Percentiles rank a stretch among this genome's conserved stretches.
Conservation (phyloP, 2,888 invertebrate species). For the Tribolium freemani region DNA sequence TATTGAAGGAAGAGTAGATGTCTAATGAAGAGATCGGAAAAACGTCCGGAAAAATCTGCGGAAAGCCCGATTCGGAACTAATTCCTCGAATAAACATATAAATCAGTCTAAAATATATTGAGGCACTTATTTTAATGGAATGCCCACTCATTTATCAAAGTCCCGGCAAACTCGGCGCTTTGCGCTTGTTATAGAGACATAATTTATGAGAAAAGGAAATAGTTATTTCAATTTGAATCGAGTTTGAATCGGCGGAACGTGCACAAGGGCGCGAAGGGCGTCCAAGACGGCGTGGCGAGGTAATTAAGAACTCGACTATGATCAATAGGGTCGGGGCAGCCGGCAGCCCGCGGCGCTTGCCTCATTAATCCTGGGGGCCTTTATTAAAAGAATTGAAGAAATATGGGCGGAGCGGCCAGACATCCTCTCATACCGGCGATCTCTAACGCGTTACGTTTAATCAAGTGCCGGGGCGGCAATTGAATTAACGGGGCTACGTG, state of each 20-base stretch:
- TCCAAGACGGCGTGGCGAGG: constrained; percentile 55
- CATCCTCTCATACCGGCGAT: constrained; percentile 55
- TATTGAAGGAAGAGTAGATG: background rate
- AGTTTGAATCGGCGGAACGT: constrained; percentile 62
- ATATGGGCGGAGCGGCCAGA: constrained; percentile 68
- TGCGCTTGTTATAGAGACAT: constrained; percentile 64
- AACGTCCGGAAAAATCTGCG: constrained; percentile 35
- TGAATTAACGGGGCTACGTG: constrained; percentile 66
- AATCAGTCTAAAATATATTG: constrained; percentile 65
- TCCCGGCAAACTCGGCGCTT: constrained; percentile 59
- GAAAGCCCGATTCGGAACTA: constrained; percentile 54
- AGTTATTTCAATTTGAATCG: constrained; percentile 66
- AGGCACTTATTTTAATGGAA: constrained; percentile 67
- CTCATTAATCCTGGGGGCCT: constrained; percentile 68
- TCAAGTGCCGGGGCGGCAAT: constrained; percentile 64
- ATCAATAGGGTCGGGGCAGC: constrained; percentile 62
- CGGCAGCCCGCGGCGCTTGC: constrained; percentile 58
- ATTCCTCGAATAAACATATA: constrained; percentile 65
- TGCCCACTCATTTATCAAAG: constrained; percentile 66
- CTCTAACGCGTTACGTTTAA: constrained; percentile 63
- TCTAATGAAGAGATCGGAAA: constrained; percentile 8
- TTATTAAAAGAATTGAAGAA: constrained; percentile 71
- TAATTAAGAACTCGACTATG: constrained; percentile 66
- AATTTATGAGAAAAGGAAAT: constrained; percentile 66
- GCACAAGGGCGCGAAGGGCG: constrained; percentile 59